Conservation (phyloP, 2,113 vertebrate species). For the Rhabdornis inornatus region DNA sequence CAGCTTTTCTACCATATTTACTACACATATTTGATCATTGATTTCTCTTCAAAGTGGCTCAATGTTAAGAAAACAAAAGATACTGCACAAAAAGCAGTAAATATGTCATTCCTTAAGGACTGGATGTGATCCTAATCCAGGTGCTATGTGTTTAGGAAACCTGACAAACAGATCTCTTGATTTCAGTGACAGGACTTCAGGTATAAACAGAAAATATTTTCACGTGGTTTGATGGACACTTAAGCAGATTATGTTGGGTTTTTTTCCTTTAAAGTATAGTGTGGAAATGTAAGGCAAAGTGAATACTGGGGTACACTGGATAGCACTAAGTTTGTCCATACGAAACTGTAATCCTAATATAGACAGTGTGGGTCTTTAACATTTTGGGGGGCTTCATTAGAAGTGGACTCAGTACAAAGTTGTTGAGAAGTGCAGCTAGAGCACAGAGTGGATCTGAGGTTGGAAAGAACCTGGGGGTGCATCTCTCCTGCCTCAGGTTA, state of each 20-base stretch:
- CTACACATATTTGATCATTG: not conserved
- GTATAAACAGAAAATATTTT: not conserved
- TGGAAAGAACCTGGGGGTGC: not conserved
- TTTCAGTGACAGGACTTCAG: not conserved
- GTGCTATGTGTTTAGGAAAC: not conserved
- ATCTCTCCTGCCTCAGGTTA: not conserved
- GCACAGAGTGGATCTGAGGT: not conserved
- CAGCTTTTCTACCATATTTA: not conserved
- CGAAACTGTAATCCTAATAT: not conserved
- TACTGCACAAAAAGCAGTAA: not conserved
- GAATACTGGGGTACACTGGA: not conserved
- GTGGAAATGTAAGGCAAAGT: not conserved
- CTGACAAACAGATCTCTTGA: not conserved
- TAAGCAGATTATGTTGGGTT: accelerated
- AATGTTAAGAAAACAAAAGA: not conserved
- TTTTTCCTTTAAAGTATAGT: not conserved
- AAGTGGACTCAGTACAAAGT: not conserved
- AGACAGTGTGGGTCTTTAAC: accelerated
- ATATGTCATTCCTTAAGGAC: not conserved
- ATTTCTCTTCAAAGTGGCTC: not conserved
- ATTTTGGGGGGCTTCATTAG: not conserved
- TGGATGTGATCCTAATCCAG: not conserved
- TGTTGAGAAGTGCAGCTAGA: not conserved
- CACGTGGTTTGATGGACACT: not conserved
- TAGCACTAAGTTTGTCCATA: not conserved